A percentile compares a stretch with the other conserved stretches of the same genome.
Conservation (phyloP, 2,113 vertebrate species). For the Syngnathus typhle region DNA sequence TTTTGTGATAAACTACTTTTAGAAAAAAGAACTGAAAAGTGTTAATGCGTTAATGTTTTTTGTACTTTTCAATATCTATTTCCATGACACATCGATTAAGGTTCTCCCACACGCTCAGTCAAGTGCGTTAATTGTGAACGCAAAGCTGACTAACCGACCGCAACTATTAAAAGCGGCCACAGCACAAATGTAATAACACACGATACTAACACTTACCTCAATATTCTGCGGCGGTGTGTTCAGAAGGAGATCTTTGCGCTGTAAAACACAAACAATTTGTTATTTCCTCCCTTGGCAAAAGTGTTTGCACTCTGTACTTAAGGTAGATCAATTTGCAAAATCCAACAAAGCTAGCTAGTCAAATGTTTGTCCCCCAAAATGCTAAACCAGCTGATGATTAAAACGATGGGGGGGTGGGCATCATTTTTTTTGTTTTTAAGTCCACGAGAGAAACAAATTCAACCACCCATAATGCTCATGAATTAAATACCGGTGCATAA, state of each 20-base stretch:
- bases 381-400: too few relatives aligned
- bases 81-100: slow-evolving; percentile 16
- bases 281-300: not conserved
- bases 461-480: too few relatives aligned
- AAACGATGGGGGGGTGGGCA: too few relatives aligned
- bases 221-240: slow-evolving; percentile 33
- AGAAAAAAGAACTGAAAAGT: not conserved
- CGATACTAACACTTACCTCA: slow-evolving; percentile 39
- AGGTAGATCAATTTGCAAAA: not conserved
- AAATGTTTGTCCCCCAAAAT: too few relatives aligned
- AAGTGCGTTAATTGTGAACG: slow-evolving; percentile 32
- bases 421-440: too few relatives aligned
- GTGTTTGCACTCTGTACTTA: not conserved
- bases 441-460: too few relatives aligned
- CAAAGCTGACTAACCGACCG: slow-evolving; percentile 47
- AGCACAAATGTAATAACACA: slow-evolving; percentile 11
- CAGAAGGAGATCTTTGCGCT: slow-evolving; percentile 28
- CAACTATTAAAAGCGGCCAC: slow-evolving; percentile 11
- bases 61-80: not conserved
- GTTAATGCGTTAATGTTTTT: not conserved
- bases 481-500: too few relatives aligned
- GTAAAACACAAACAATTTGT: slow-evolving; percentile 15
- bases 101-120: slow-evolving; percentile 28
- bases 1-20: not conserved
- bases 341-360: too few relatives aligned